Base-by-base conservation (phyloP, 2,888 invertebrate genomes). In the Rugalucina vietnamica region DNA sequence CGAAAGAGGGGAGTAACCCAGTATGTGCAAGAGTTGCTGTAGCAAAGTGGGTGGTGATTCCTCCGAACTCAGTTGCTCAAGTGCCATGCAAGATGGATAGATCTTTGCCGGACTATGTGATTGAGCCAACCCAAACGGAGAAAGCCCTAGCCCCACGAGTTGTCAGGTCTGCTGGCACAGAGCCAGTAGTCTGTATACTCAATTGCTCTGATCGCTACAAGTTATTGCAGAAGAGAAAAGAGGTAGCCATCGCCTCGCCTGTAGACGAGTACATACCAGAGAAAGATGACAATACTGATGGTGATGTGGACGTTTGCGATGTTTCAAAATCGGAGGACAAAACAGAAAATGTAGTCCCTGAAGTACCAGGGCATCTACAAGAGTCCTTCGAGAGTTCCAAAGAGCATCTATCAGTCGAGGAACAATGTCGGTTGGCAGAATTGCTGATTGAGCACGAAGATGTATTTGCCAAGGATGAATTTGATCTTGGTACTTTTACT, bases 391-490 rank as follows among this genome's bases (percentile, higher is more conserved):
- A 60, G 1, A 21, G 4, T 8, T 60, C 60, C 14, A 27, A 4
- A 18, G 60, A 60, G 29, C 27, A 60, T 60, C 65, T 65, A 34
- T 2, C 65, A 34, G 4, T 18, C 1, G 65, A 34, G 1, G 65
- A 65, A 65, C 32, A 65, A 24, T 14, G 1, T 65, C 65, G 21
- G 2, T 65, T 65, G 21, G 65, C 65, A 65, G 18, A 32, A 34
- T 65, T 65, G 65, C 34, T 65, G 18, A 32, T 21, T 34, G 65
- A 65, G 4, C 65, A 65, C 24, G 8, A 72, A 32, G 85, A 85
- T 74, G 78, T 88, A 4, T 88, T 88, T 60, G 80, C 85, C 0
- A 79, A 79, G 39, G 39, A 76, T 73, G 85, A 84, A 21, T 78
- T 76, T 36, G 86, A 88, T 57, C 84, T 1, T 1, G 83, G 85